A percentile compares a stretch with the other conserved stretches of the same genome.
phyloP scores from a whole-genome alignment of 2,113 vertebrate genomes.

The Casuarius casuarius region DNA sequence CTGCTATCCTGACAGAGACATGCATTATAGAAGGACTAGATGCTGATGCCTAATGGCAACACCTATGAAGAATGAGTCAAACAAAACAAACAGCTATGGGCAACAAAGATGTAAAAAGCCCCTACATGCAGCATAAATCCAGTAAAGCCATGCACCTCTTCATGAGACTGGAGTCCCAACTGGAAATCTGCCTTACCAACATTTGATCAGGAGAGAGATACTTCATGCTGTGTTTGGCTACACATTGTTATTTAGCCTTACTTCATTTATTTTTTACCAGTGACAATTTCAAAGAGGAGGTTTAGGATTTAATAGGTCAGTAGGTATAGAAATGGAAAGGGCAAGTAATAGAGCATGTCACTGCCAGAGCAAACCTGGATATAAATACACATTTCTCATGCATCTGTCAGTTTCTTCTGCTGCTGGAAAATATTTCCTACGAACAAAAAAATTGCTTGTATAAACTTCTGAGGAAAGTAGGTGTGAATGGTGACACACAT shows the following conservation, averaged over 20 bases:
- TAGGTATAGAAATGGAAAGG: constrained; percentile 64
- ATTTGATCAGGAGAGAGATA: neutral
- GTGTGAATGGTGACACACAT: constrained; percentile 66
- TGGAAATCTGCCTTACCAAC: neutral
- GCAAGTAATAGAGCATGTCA: constrained; percentile 37
- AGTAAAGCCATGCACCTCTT: neutral
- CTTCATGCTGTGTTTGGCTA: neutral
- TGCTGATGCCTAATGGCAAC: fast-evolving
- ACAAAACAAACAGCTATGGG: neutral
- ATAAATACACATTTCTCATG: constrained; percentile 57
- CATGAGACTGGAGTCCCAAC: neutral
- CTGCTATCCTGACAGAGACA: constrained; percentile 43
- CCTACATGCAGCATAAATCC: neutral
- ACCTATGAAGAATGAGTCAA: neutral
- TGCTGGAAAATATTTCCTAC: constrained; percentile 68
- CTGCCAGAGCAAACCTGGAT: constrained; percentile 61
- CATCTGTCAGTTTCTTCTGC: constrained; percentile 63
- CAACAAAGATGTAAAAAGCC: neutral
- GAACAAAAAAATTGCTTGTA: constrained; percentile 71
- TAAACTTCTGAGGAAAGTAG: constrained; percentile 65
- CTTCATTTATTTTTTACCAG: neutral
- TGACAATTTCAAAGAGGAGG: constrained; percentile 2
- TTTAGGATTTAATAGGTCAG: constrained; percentile 25
- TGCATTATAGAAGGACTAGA: neutral
- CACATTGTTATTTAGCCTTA: neutral